phyloP scores from a whole-genome alignment of 2,797 vertebrate genomes.

The Amblyraja radiata region DNA sequence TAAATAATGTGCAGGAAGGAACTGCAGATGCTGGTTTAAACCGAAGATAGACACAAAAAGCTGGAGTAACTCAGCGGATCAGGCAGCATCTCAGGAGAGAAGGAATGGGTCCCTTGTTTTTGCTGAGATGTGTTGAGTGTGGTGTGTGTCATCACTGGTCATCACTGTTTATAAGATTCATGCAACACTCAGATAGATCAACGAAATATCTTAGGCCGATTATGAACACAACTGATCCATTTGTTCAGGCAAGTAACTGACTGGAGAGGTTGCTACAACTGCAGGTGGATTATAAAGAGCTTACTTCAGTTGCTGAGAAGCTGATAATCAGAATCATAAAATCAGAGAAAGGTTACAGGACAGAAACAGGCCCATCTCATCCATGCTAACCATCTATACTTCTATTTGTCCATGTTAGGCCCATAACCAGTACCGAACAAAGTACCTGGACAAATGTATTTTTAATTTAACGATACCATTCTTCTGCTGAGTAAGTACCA shows the following conservation, averaged over 20 bases:
- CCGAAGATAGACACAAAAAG: no score
- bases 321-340: background rate
- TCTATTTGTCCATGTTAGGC: no score
- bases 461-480: background rate
- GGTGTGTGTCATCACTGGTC: background rate
- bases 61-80: no score
- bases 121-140: background rate
- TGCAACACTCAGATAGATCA: background rate
- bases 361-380: no score
- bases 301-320: background rate
- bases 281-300: background rate
- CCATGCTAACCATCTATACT: no score
- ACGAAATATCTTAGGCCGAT: background rate
- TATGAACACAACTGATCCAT: background rate
- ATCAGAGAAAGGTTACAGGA: no score
- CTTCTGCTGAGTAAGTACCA: background rate
- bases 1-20: background rate
- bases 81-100: no score
- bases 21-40: no score
- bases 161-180: background rate
- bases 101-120: background rate
- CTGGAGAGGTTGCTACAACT: background rate
- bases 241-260: background rate
- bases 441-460: no score
- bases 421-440: no score